phyloP scores from a whole-genome alignment of 2,888 invertebrate species.

The Chromoteleia sp. region DNA sequence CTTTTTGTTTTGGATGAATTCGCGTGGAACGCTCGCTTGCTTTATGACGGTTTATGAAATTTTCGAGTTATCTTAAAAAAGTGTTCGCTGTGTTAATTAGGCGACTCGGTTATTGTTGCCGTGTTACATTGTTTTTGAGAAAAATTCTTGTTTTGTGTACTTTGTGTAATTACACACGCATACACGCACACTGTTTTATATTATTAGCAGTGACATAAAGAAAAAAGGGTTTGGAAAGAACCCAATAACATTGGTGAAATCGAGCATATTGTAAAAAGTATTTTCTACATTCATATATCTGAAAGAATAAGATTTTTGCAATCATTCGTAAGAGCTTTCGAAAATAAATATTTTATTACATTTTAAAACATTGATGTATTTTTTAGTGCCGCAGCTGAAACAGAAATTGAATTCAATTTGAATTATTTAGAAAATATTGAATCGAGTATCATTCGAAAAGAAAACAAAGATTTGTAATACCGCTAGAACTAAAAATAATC shows the following conservation, averaged over 20 bases:
- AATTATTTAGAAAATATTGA: slow-evolving; percentile 19
- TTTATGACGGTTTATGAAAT: slow-evolving; percentile 28
- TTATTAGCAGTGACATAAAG: not conserved
- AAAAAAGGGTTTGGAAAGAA: not conserved
- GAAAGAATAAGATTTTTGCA: slow-evolving; percentile 29
- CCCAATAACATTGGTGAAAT: not conserved
- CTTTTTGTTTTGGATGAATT: slow-evolving; percentile 51
- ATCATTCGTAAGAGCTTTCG: slow-evolving; percentile 29
- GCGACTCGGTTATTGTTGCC: too few relatives aligned
- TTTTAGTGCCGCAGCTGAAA: slow-evolving; percentile 11
- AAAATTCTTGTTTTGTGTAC: not conserved
- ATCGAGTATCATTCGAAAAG: not conserved
- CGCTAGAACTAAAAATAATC: too few relatives aligned
- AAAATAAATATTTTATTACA: slow-evolving; percentile 23
- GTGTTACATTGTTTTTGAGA: too few relatives aligned
- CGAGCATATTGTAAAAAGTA: slow-evolving; percentile 5
- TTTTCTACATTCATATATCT: slow-evolving; percentile 23
- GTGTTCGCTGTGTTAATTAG: slow-evolving; percentile 7
- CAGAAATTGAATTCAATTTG: slow-evolving; percentile 14
- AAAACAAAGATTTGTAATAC: too few relatives aligned
- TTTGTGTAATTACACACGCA: too few relatives aligned
- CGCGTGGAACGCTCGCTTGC: slow-evolving; percentile 6
- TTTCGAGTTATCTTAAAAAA: slow-evolving; percentile 20
- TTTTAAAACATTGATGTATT: slow-evolving; percentile 13
- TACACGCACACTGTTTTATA: too few relatives aligned